Conservation (phyloP, 2,888 invertebrate species). For the Chymomyza caudatula region DNA sequence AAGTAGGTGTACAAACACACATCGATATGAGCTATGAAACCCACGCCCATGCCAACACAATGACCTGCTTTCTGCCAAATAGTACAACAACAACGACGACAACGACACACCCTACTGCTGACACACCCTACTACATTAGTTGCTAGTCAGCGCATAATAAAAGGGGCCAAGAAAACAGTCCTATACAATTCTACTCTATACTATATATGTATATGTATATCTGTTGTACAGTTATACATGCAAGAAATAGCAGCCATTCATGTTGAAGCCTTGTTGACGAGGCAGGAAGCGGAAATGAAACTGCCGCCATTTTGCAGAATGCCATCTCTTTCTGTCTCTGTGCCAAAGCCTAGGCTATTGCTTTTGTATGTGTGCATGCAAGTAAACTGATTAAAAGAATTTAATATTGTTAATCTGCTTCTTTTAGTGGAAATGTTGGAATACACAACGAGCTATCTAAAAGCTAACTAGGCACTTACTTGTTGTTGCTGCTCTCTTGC, state of each 20-base stretch:
- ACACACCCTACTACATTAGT: constrained; percentile 21
- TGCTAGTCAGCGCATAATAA: constrained; percentile 26
- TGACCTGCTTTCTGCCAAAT: constrained; percentile 51
- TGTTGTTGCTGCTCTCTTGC: constrained; percentile 5
- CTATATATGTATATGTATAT: background rate
- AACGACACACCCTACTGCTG: constrained; percentile 40
- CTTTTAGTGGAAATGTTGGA: constrained; percentile 59
- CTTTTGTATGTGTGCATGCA: constrained; percentile 62
- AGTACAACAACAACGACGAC: constrained; percentile 44
- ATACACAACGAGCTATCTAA: constrained; percentile 1
- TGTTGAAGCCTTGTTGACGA: constrained; percentile 15
- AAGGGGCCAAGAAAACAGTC: constrained; percentile 45
- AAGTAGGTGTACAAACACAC: constrained; percentile 26
- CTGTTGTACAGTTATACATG: background rate
- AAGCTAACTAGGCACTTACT: background rate
- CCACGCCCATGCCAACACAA: constrained; percentile 18
- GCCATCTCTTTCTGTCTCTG: background rate
- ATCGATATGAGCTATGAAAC: constrained; percentile 18
- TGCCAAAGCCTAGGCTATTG: background rate
- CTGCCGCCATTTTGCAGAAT: constrained; percentile 60
- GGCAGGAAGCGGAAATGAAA: constrained; percentile 52
- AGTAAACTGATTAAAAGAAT: constrained; percentile 71
- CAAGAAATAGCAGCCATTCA: background rate
- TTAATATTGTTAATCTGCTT: constrained; percentile 74
- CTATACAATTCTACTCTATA: background rate